Evolutionary conservation across 1,140 invertebrate genomes (phyloP), one percentile per base, ranked within the genome.

Genomic region (Danaus melanippus): DNA sequence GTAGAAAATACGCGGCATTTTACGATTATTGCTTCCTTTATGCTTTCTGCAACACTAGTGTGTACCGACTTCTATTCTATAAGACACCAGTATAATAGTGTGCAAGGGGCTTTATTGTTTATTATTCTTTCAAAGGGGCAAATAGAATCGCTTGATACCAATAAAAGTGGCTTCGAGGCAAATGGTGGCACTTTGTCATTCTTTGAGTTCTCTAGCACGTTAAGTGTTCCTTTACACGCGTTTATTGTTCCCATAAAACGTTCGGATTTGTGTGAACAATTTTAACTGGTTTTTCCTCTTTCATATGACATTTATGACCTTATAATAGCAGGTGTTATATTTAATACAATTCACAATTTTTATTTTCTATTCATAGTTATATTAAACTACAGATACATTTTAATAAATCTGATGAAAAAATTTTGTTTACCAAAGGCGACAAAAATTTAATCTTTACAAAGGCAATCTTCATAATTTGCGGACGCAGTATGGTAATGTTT

Each of bases 1-100:
- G 62, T 61, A 62, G 67, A 64, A 73, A 76, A 63, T 68, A 58
- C 66, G 60, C 59, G 64, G 62, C 72, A 72, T 66, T 78, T 78
- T 78, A 78, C 67, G 75, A 76, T 72, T 78, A 78, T 78, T 76
- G 66, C 73, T 74, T 74, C 71, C 70, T 68, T 49, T 61, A 58
- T 54, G 60, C 64, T 63, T 62, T 58, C 58, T 58, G 66, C 60
- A 69, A 60, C 63, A 65, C 62, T 64, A 62, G 61, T 60, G 58
- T 49, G 50, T 45, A 50, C 60, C 54, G 50, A 50, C 56, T 44
- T 62, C 53, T 53, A 15, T 41, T 17, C 49, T 46, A 49, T 46
- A 32, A 42, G 52, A 41, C 21, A 58, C 50, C 45, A 50, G 46
- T 53, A 45, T 46, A 60, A 39, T 15, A 12, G 53, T 32, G 46